Evolutionary conservation across 2,888 invertebrate genomes (phyloP).

Genomic region (Tryphoninae sp.): DNA sequence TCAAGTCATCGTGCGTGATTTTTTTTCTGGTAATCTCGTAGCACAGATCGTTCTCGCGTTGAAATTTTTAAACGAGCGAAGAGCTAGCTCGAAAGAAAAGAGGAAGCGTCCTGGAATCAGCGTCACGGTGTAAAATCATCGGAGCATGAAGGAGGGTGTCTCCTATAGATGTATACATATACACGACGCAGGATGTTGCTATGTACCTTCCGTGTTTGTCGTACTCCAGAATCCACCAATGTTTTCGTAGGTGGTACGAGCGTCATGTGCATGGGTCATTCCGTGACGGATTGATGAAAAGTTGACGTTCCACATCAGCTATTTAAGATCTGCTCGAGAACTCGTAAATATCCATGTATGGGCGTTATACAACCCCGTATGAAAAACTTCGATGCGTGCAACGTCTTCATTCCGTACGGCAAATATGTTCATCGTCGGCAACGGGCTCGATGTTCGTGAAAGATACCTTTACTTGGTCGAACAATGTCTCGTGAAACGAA

Average conservation of each 20-base stretch:
- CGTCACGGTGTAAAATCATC: conserved; percentile 76
- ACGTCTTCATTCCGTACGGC: conserved; percentile 12
- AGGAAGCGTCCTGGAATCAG: conserved; percentile 77
- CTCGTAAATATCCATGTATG: not conserved
- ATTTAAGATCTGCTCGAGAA: not conserved
- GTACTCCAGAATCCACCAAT: conserved; percentile 44
- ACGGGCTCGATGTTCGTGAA: conserved; percentile 16
- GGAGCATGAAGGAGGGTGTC: conserved; percentile 73
- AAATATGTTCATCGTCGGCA: conserved; percentile 28
- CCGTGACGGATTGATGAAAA: not conserved
- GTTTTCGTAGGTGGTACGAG: conserved; percentile 23
- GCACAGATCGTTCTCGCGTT: conserved; percentile 42
- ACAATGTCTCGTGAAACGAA: conserved; percentile 36
- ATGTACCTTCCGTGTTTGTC: conserved; percentile 73
- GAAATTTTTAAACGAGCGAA: conserved; percentile 57
- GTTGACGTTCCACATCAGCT: not conserved
- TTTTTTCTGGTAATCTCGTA: conserved; percentile 42
- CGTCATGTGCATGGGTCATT: not conserved
- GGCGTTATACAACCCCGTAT: not conserved
- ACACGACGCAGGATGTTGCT: conserved; percentile 73
- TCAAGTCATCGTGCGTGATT: conserved; percentile 23
- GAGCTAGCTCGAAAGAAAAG: conserved; percentile 68
- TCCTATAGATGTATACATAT: conserved; percentile 52
- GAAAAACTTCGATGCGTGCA: conserved; percentile 9
- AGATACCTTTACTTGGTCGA: conserved; percentile 31